Evolutionary conservation across 2,888 invertebrate species (phyloP).

Genomic region (Listrodromus nycthemerus): DNA sequence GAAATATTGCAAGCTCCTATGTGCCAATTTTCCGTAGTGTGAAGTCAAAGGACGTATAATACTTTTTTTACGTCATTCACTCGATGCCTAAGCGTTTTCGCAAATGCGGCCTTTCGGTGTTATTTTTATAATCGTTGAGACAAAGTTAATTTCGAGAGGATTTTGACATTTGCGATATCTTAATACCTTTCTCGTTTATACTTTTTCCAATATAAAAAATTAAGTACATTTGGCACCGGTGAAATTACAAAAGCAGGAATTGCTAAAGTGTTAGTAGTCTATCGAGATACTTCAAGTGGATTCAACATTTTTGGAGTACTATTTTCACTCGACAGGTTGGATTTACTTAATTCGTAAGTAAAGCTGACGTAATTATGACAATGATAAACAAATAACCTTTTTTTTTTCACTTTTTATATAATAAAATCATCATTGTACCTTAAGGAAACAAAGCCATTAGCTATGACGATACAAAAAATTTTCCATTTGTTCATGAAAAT

Average conservation of each 20-base stretch:
- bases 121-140: not conserved
- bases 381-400: slow-evolving; percentile 10
- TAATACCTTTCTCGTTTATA: not conserved
- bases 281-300: not conserved
- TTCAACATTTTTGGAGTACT: not conserved
- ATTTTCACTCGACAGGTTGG: not conserved
- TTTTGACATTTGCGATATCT: not conserved
- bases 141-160: not conserved
- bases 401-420: slow-evolving; percentile 9
- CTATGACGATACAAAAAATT: slow-evolving; percentile 27
- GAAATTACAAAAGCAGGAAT: slow-evolving; percentile 5
- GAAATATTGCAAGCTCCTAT: not conserved
- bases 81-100: not conserved
- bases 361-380: slow-evolving; percentile 29
- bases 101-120: not conserved
- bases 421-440: slow-evolving; percentile 44
- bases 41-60: not conserved
- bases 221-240: not conserved
- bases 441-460: not conserved
- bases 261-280: not conserved
- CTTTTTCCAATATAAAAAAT: slow-evolving; percentile 1
- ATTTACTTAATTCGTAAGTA: slow-evolving; percentile 66
- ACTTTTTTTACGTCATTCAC: not conserved
- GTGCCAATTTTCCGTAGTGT: not conserved
- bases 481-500: slow-evolving; percentile 21